phyloP scores from a whole-genome alignment of 2,888 invertebrate species.

The Euplexia lucipara region DNA sequence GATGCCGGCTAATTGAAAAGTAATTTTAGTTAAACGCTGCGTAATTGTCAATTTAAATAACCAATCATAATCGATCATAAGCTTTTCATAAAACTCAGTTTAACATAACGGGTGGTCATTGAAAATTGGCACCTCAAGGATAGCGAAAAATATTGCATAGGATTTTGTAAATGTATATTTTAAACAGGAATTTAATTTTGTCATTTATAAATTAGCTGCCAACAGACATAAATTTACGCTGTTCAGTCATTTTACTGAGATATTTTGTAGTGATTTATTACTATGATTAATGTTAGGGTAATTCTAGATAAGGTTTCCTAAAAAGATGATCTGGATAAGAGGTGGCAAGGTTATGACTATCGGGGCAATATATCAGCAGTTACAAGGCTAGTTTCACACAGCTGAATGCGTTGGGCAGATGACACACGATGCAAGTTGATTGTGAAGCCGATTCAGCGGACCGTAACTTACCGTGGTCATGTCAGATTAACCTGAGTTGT shows the following conservation, averaged over 20 bases:
- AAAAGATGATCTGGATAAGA: conserved; percentile 32
- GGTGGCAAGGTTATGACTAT: conserved; percentile 26
- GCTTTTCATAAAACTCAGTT: conserved; percentile 69
- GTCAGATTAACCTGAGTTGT: conserved; percentile 49
- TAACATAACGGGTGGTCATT: conserved; percentile 55
- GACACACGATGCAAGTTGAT: conserved; percentile 43
- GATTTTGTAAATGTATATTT: conserved; percentile 36
- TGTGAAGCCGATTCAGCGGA: conserved; percentile 28
- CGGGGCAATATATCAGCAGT: conserved; percentile 30
- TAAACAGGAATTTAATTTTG: conserved; percentile 28
- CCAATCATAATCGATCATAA: conserved; percentile 70
- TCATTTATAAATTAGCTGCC: conserved; percentile 46
- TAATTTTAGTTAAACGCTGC: conserved; percentile 68
- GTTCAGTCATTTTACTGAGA: conserved; percentile 27
- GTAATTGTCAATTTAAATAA: conserved; percentile 66
- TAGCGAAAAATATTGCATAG: conserved; percentile 63
- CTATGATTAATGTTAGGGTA: conserved; percentile 26
- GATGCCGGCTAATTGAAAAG: conserved; percentile 66
- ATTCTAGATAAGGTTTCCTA: conserved; percentile 11
- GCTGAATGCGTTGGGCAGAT: conserved; percentile 27
- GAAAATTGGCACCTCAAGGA: conserved; percentile 60
- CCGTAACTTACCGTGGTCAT: conserved; percentile 33
- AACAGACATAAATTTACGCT: conserved; percentile 48
- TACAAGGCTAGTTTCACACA: conserved; percentile 25
- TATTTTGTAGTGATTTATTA: conserved; percentile 36